Conservation (phyloP, 2,113 vertebrate species). For the Nothoprocta pentlandii region DNA sequence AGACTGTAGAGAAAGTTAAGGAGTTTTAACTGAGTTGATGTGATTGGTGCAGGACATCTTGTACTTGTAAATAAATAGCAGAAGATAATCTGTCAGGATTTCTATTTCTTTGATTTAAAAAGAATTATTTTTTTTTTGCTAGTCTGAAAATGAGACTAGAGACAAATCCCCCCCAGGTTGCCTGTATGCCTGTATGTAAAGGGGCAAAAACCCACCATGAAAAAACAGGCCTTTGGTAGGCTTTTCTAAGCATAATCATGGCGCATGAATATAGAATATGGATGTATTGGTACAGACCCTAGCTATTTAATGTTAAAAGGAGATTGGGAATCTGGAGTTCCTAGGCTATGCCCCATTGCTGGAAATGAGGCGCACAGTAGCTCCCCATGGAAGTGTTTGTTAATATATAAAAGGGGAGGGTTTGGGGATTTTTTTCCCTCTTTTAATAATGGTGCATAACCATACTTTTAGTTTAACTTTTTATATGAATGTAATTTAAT, state of each 20-base stretch:
- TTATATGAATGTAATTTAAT: conserved; percentile 78
- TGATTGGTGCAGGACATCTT: not conserved
- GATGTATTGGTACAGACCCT: conserved; percentile 23
- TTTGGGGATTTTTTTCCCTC: not conserved
- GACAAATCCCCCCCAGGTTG: not conserved
- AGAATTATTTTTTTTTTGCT: no score
- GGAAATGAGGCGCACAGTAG: conserved; percentile 35
- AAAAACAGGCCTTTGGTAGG: conserved; percentile 12
- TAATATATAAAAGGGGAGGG: conserved; percentile 37
- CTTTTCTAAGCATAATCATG: not conserved
- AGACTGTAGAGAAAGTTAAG: not conserved
- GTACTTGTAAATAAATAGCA: not conserved
- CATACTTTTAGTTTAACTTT: conserved; percentile 55
- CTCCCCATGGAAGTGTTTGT: conserved; percentile 32
- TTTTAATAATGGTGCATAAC: not conserved
- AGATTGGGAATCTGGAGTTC: conserved; percentile 60
- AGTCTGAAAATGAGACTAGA: not conserved
- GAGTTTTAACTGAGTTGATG: not conserved
- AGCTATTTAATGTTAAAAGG: conserved; percentile 46
- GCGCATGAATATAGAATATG: not conserved
- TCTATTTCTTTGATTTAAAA: not conserved
- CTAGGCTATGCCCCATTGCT: conserved; percentile 53
- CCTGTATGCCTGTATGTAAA: not conserved
- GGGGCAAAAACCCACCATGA: not conserved
- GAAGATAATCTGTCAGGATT: not conserved